These are phyloP conservation scores for Auanema sp. DNA, from an alignment of 2,888 invertebrate genomes.

Conservation along the genomic window DNA sequence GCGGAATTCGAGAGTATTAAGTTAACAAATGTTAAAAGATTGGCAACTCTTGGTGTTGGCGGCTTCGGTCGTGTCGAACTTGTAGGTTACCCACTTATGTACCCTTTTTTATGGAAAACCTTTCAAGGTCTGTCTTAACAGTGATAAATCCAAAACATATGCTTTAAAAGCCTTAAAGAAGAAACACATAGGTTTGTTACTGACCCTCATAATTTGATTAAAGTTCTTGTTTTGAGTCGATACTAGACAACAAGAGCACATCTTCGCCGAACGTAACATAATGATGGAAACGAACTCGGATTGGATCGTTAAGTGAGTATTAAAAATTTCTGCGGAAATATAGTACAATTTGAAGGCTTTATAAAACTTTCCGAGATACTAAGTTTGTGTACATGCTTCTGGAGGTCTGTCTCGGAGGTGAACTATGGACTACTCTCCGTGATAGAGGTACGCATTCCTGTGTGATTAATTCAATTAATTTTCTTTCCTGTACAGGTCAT, in stretches of 20 bases:
- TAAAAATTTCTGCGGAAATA: background rate
- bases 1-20: slow-evolving; percentile 73
- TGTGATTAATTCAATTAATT: background rate
- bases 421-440: slow-evolving; percentile 90
- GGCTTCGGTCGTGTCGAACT: slow-evolving; percentile 83
- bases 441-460: slow-evolving; percentile 69
- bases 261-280: slow-evolving; percentile 83
- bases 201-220: background rate
- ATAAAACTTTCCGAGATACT: slow-evolving; percentile 86
- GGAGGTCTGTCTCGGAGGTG: slow-evolving; percentile 91
- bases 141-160: slow-evolving; percentile 71
- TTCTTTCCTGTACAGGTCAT: slow-evolving; percentile 34
- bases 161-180: slow-evolving; percentile 88
- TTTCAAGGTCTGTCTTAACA: slow-evolving; percentile 65
- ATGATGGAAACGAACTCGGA: slow-evolving; percentile 76
- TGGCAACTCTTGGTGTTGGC: slow-evolving; percentile 86
- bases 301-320: slow-evolving; percentile 77
- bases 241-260: slow-evolving; percentile 85
- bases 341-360: slow-evolving; percentile 72
- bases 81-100: slow-evolving; percentile 33
- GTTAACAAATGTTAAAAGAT: slow-evolving; percentile 78
- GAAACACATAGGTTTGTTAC: slow-evolving; percentile 76
- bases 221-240: slow-evolving; percentile 70
- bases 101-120: background rate
- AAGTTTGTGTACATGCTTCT: slow-evolving; percentile 92